phyloP scores from a whole-genome alignment of 2,888 invertebrate genomes.

The Acrobasis suavella region DNA sequence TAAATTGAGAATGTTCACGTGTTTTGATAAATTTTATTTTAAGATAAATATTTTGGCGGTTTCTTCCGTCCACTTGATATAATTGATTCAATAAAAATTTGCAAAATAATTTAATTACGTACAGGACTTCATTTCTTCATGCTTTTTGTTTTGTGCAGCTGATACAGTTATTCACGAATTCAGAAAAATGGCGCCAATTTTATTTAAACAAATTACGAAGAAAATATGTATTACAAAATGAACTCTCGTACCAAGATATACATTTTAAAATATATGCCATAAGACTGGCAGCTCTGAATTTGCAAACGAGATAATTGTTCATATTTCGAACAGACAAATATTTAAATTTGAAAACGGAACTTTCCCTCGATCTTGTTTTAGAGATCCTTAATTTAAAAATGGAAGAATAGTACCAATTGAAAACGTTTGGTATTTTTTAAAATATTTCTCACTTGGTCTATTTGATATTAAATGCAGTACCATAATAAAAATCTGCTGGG shows the following conservation, averaged over 20 bases:
- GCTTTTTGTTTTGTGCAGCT: not conserved
- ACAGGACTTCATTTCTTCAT: not conserved
- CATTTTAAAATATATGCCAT: constrained; percentile 27
- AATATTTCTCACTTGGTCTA: too few relatives aligned
- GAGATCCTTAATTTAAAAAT: constrained; percentile 5
- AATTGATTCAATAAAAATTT: too few relatives aligned
- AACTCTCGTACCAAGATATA: constrained; percentile 34
- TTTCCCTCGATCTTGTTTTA: constrained; percentile 48
- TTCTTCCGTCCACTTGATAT: too few relatives aligned
- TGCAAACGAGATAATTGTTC: constrained; percentile 69
- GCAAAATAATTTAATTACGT: too few relatives aligned
- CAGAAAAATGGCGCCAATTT: constrained; percentile 60
- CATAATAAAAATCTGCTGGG: too few relatives aligned
- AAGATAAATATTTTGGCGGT: too few relatives aligned
- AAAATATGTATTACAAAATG: constrained; percentile 28
- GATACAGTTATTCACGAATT: constrained; percentile 70
- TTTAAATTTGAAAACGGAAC: constrained; percentile 60
- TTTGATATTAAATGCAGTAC: too few relatives aligned
- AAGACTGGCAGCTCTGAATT: constrained; percentile 42
- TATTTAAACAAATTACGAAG: constrained; percentile 42
- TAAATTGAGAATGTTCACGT: too few relatives aligned
- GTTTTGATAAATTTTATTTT: too few relatives aligned
- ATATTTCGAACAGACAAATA: constrained; percentile 71
- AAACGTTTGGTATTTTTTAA: too few relatives aligned
- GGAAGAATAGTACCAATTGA: too few relatives aligned